Evolutionary conservation across 1,140 invertebrate genomes (phyloP).

Genomic region (Penaeus japonicus): DNA sequence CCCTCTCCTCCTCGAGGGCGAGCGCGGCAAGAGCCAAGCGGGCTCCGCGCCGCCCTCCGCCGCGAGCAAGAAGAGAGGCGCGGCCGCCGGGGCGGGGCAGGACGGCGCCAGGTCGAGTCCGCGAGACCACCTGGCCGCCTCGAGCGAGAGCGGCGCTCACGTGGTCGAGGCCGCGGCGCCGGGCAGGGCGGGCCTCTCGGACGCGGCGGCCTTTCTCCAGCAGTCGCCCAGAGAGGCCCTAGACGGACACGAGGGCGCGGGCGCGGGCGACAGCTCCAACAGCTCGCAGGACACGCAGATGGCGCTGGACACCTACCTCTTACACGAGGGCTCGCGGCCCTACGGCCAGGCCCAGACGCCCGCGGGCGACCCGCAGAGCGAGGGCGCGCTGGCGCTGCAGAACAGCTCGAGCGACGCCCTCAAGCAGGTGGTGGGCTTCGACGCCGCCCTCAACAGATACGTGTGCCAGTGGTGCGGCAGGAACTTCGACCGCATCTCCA

Average conservation of each 20-base stretch:
- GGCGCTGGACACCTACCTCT: neutral
- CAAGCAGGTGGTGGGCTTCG: neutral
- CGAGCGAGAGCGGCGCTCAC: too few relatives aligned
- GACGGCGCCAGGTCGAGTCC: neutral
- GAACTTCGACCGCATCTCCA: slow-evolving; percentile 47
- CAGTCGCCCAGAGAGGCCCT: neutral
- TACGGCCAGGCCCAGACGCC: neutral
- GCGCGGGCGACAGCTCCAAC: neutral
- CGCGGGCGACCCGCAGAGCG: neutral
- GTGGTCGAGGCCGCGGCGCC: too few relatives aligned
- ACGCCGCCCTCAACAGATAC: slow-evolving; percentile 16
- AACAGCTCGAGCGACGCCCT: neutral
- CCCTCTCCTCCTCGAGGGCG: neutral
- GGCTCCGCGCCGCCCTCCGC: neutral
- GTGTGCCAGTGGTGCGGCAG: slow-evolving; percentile 50
- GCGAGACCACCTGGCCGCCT: too few relatives aligned
- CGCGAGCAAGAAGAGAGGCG: neutral
- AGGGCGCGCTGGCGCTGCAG: neutral
- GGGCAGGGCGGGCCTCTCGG: neutral
- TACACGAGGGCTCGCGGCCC: neutral
- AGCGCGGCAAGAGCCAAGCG: neutral
- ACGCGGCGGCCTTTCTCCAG: neutral
- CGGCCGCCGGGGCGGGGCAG: neutral
- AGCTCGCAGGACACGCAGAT: slow-evolving; percentile 22
- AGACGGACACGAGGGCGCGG: neutral